Base-by-base conservation (phyloP, 2,888 invertebrate genomes). In the Melinopterus prodromus region DNA sequence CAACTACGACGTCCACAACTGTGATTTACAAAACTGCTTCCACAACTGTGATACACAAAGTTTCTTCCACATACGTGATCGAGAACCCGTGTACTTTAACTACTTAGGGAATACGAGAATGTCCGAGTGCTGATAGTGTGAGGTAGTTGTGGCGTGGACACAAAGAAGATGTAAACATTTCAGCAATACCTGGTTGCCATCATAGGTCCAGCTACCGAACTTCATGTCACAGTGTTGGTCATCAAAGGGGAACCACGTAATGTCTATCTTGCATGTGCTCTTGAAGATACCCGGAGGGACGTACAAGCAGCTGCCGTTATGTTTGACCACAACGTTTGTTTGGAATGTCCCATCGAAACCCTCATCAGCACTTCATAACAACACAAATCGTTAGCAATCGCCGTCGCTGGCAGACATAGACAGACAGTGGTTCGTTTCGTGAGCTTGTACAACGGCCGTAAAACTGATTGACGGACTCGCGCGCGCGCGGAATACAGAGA, bases 171-270 rank as follows among this genome's bases (percentile, higher is more conserved):
- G 85, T 85, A 85, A 76, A 87, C 84, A 86, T 86, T 85, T 84
- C 84, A 86, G 85, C 86, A 80, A 90, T 95, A 97, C 97, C 96
- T 97, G 96, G 92, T 95, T 95, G 92, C 98, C 98, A 91, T 97
- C 97, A 93, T 99, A 98, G 89, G 99, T 99, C 99, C 99, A 99
- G 92, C 99, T 98, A 92, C 99, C 99, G 91, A 99, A 99, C 95
- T 99, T 98, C 97, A 99, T 97, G 92, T 97, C 96, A 93, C 99
- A 99, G 92, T 96, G 95, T 94, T 99, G 99, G 92, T 99, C 99
- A 93, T 99, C 99, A 93, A 99, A 99, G 91, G 99, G 99, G 94
- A 99, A 99, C 99, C 99, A 99, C 91, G 98, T 98, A 95, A 99
- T 99, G 94, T 99, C 98, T 93, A 99, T 99, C 94, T 97, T 97